Evolutionary conservation across 2,888 invertebrate species (phyloP).

Genomic region (Eurytoma adleriae): DNA sequence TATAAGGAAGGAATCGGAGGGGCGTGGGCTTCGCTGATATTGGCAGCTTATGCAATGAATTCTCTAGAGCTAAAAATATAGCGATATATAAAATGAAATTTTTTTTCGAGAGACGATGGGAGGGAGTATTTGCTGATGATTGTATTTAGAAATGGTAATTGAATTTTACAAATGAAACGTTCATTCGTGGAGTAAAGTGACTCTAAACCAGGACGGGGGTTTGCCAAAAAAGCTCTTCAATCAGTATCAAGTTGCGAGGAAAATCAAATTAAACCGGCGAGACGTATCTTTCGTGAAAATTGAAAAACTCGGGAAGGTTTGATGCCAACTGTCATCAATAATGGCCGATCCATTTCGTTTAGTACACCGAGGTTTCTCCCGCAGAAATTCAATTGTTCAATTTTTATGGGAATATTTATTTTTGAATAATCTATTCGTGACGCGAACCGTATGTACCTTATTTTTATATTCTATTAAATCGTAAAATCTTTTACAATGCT

Average conservation of each 20-base stretch:
- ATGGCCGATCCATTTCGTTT: neutral
- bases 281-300: slow-evolving; percentile 23
- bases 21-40: neutral
- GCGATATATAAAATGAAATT: neutral
- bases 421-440: no score
- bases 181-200: no score
- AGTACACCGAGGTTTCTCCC: neutral
- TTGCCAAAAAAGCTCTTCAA: neutral
- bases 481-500: no score
- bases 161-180: no score
- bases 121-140: neutral
- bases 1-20: neutral
- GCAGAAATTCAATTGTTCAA: neutral
- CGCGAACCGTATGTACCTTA: no score
- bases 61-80: no score
- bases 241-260: neutral
- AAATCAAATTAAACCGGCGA: slow-evolving; percentile 13
- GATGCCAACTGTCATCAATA: neutral
- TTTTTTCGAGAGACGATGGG: neutral
- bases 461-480: no score
- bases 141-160: no score
- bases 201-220: neutral
- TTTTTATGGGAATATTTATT: no score
- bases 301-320: slow-evolving; percentile 15
- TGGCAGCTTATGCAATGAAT: no score